Evolutionary conservation across 1,140 invertebrate species (phyloP), one percentile per base, ranked within the genome.

Genomic region (Pseudomyrmex concolor): DNA sequence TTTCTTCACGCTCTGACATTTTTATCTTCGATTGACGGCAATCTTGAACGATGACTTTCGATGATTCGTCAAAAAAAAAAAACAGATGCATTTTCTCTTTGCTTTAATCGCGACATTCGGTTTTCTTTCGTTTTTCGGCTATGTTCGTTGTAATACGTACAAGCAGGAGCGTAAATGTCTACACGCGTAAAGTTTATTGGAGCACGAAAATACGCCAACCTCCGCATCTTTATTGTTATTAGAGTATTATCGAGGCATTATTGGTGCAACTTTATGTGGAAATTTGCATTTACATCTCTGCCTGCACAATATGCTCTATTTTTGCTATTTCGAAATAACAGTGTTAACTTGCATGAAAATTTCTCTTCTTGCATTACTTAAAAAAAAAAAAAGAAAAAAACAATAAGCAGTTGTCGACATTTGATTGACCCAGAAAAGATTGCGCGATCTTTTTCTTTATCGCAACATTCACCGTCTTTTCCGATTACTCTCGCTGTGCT

Each of bases 101-200:
- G 17, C 59, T 55, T 64, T 63, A 2, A 51, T 48, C 12, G 34
- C n/a, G 64, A 59, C 8, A 10, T 57, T 78, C 64, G 70, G 48
- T 68, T 43, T 45, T 70, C 43, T 17, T 17, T 57, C 17, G 57
- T 70, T 9, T 25, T 2, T 9, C 34, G 2, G 48, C 74, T 78
- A 22, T 15, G 19, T 57, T 55, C 76, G 19, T 45, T 22, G 3
- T 59, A 17, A 57, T 54, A 19, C n/a, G 54, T 12, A 48, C 34
- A 5, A 25, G 25, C 34, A 34, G 34, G 34, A 34, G 34, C 34
- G 34, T 34, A 34, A 34, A 7, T 34, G 34, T 7, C 34, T 34
- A 34, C 34, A 34, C 34, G 34, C 34, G 34, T 34, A 34, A 34
- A 7, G 5, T 34, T 34, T 34, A 34, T 7, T 34, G 34, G 25